Conservation (phyloP, 2,888 invertebrate genomes). For the Saturnia pavonia region DNA sequence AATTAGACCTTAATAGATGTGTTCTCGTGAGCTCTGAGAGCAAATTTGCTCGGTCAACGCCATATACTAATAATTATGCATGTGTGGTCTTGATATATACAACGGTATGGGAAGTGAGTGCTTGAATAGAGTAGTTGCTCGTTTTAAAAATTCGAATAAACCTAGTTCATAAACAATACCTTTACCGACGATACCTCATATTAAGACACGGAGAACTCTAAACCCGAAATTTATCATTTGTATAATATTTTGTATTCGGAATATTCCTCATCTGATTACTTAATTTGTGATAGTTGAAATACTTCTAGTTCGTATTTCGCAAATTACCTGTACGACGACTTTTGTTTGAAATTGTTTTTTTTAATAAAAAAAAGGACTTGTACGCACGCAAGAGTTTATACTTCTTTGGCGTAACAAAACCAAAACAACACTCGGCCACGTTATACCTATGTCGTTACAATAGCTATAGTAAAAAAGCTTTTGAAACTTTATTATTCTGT, state of each 20-base stretch:
- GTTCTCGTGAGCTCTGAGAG: slow-evolving; percentile 25
- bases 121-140: neutral
- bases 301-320: too few relatives aligned
- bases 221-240: too few relatives aligned
- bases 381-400: too few relatives aligned
- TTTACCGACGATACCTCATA: neutral
- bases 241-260: too few relatives aligned
- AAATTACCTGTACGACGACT: too few relatives aligned
- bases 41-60: slow-evolving; percentile 17
- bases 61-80: slow-evolving; percentile 21
- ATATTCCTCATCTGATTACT: too few relatives aligned
- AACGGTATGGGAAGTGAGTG: neutral
- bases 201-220: too few relatives aligned
- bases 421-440: neutral
- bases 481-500: neutral
- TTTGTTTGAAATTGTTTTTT: too few relatives aligned
- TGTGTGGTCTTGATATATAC: slow-evolving; percentile 14
- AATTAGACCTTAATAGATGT: slow-evolving; percentile 61
- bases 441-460: neutral
- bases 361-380: too few relatives aligned
- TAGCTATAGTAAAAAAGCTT: neutral
- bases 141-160: neutral
- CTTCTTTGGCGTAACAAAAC: too few relatives aligned
- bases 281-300: too few relatives aligned
- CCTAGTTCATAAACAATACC: neutral